A percentile compares a stretch with the other conserved stretches of the same genome.
phyloP scores from a whole-genome alignment of 2,113 vertebrate genomes.

The Indicator maculatus region DNA sequence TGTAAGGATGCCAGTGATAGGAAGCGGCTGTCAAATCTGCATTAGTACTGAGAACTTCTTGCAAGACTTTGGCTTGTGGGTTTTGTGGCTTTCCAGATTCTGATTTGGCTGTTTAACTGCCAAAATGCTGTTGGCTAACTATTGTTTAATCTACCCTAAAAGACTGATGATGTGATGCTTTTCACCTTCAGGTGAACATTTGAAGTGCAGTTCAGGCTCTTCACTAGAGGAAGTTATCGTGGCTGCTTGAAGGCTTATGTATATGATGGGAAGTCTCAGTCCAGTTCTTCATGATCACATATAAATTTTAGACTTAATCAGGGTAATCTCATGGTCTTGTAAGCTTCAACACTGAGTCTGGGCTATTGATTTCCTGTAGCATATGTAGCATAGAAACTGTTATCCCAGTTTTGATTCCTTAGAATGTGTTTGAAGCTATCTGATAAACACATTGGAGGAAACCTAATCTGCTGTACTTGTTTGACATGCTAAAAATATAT shows the following conservation, averaged over 20 bases:
- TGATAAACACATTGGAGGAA: not conserved
- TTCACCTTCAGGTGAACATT: not conserved
- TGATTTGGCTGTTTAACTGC: not conserved
- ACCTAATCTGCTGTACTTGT: not conserved
- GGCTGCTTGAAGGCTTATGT: not conserved
- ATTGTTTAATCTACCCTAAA: not conserved
- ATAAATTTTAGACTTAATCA: not conserved
- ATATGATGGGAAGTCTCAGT: not conserved
- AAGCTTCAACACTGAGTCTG: not conserved
- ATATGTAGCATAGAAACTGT: not conserved
- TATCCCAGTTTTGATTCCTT: not conserved
- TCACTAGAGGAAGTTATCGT: not conserved
- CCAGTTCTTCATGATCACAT: not conserved
- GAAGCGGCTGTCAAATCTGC: not conserved
- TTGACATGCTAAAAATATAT: not conserved
- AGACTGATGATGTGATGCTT: accelerated
- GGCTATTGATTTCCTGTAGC: not conserved
- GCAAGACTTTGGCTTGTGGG: not conserved
- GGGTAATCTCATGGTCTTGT: not conserved
- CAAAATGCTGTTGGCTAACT: not conserved
- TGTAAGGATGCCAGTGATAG: not conserved
- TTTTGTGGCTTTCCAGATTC: not conserved
- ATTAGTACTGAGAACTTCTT: not conserved
- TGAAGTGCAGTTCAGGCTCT: not conserved
- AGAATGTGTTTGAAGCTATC: not conserved